These are phyloP conservation scores for Mimumesa dahlbomi DNA, from an alignment of 2,888 invertebrate genomes.

Conservation along the genomic window DNA sequence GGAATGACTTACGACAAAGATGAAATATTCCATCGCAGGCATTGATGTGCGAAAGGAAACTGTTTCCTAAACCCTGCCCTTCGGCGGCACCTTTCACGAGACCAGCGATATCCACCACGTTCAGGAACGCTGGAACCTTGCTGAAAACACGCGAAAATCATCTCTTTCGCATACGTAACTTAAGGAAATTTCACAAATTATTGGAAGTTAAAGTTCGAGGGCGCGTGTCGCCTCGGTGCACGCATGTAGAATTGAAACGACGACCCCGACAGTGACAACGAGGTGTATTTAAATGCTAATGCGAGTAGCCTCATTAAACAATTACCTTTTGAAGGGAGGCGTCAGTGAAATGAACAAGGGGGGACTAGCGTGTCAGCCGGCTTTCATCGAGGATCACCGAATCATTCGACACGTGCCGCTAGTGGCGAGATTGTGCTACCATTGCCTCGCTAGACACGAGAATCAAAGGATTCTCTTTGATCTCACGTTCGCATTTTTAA, in stretches of 20 bases:
- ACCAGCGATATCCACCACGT: slow-evolving; percentile 99
- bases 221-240: slow-evolving; percentile 22
- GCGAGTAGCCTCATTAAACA: slow-evolving; percentile 75
- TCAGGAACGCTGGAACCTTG: slow-evolving; percentile 98
- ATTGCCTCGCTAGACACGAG: slow-evolving; percentile 26
- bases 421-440: slow-evolving; percentile 40
- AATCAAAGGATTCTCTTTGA: slow-evolving; percentile 58
- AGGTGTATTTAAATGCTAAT: slow-evolving; percentile 77
- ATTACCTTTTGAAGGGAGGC: slow-evolving; percentile 74
- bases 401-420: slow-evolving; percentile 73
- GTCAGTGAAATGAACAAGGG: slow-evolving; percentile 54
- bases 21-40: slow-evolving; percentile 99
- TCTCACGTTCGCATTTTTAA: slow-evolving; percentile 57
- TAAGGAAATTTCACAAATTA: too few relatives aligned
- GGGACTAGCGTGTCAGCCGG: slow-evolving; percentile 66
- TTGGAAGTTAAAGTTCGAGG: slow-evolving; percentile 31
- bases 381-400: slow-evolving; percentile 74
- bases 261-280: slow-evolving; percentile 56
- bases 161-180: not conserved
- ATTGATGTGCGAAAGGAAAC: slow-evolving; percentile 98
- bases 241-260: slow-evolving; percentile 50
- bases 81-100: slow-evolving; percentile 98
- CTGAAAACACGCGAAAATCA: slow-evolving; percentile 82
- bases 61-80: slow-evolving; percentile 99
- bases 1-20: slow-evolving; percentile 89